phyloP scores from a whole-genome alignment of 2,888 invertebrate genomes.

The Notodonta ziczac region DNA sequence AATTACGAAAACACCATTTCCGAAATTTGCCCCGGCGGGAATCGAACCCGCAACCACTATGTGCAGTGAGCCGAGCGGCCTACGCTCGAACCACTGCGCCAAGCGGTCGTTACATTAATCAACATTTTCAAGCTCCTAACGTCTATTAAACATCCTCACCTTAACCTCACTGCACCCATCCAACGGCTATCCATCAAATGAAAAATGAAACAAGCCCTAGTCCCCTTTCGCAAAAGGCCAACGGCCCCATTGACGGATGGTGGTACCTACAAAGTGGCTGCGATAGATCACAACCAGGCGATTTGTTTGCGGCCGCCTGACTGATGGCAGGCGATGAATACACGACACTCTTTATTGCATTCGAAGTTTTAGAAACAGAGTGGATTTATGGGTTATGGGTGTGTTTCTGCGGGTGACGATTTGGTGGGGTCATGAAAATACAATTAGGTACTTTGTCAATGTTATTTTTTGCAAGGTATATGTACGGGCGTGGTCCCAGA shows the following conservation, averaged over 20 bases:
- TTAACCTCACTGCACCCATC: slow-evolving; percentile 23
- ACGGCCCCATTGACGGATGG: slow-evolving; percentile 44
- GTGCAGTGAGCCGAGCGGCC: too few relatives aligned
- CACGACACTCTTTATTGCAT: slow-evolving; percentile 56
- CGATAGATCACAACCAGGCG: slow-evolving; percentile 55
- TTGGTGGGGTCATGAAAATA: not conserved
- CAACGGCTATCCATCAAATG: slow-evolving; percentile 30
- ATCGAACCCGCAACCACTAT: too few relatives aligned
- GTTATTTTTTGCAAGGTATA: too few relatives aligned
- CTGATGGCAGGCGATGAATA: slow-evolving; percentile 63
- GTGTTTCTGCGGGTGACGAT: slow-evolving; percentile 7
- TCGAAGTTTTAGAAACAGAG: slow-evolving; percentile 31
- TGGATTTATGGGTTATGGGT: slow-evolving; percentile 9
- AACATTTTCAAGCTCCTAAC: too few relatives aligned
- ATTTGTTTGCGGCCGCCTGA: slow-evolving; percentile 67
- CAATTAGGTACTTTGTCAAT: too few relatives aligned
- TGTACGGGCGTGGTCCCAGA: too few relatives aligned
- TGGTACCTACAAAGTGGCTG: slow-evolving; percentile 52
- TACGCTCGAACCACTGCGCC: too few relatives aligned
- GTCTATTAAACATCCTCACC: too few relatives aligned
- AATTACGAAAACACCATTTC: too few relatives aligned
- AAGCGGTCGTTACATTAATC: too few relatives aligned
- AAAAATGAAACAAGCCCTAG: slow-evolving; percentile 26
- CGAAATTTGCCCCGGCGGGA: too few relatives aligned
- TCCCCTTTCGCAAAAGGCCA: slow-evolving; percentile 37